Evolutionary conservation across 2,797 vertebrate species (phyloP).

Genomic region (Lepilemur ruficaudatus): DNA sequence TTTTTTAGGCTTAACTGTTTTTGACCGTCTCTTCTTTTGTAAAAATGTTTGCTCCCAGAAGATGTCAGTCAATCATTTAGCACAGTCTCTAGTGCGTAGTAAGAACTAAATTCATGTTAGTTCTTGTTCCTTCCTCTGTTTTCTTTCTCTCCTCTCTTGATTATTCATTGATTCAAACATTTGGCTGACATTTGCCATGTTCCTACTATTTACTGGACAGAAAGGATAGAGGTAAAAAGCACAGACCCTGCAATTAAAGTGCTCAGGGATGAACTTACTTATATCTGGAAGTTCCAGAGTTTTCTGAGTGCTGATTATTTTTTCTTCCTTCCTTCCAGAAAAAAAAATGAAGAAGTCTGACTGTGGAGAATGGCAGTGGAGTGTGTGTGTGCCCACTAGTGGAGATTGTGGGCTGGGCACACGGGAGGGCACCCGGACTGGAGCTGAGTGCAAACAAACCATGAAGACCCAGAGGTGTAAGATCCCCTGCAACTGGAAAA

Average conservation of each 20-base stretch:
- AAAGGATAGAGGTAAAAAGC: background rate
- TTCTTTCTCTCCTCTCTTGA: background rate
- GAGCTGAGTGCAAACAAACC: slow-evolving; percentile 95
- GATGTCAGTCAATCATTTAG: background rate
- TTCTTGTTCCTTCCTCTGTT: background rate
- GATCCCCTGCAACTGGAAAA: slow-evolving; percentile 99
- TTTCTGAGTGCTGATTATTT: background rate
- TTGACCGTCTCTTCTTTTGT: background rate
- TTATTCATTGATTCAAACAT: background rate
- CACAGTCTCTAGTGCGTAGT: background rate
- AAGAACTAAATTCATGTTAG: background rate
- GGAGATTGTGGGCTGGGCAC: slow-evolving; percentile 96
- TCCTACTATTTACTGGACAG: background rate
- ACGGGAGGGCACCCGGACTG: slow-evolving; percentile 94
- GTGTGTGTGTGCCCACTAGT: slow-evolving; percentile 94
- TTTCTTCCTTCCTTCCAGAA: slow-evolving; percentile 84
- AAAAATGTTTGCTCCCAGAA: background rate
- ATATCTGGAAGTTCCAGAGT: background rate
- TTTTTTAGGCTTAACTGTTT: background rate
- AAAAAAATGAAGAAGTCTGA: slow-evolving; percentile 97
- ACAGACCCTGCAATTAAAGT: fast-evolving
- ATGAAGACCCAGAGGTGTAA: slow-evolving; percentile 99
- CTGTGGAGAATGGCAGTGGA: slow-evolving; percentile 99
- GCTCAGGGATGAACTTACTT: background rate
- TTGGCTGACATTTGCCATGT: background rate